Conservation (phyloP, 2,113 vertebrate genomes). For the Myocastor coypus region DNA sequence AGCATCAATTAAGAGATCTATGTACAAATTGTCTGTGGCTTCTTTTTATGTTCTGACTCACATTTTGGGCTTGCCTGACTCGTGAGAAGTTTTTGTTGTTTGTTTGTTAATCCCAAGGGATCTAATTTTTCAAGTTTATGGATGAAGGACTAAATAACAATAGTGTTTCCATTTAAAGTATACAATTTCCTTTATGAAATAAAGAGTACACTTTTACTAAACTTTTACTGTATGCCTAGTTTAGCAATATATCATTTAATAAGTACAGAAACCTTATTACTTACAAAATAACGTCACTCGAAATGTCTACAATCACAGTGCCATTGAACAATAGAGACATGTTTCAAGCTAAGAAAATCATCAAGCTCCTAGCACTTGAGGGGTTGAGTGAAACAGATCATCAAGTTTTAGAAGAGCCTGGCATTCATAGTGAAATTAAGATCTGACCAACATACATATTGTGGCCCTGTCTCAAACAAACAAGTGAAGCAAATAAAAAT, state of each 20-base stretch:
- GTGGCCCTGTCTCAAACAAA: not conserved
- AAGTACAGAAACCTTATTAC: not conserved
- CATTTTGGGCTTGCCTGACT: not conserved
- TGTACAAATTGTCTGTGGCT: not conserved
- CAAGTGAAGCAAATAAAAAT: not conserved
- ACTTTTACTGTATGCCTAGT: not conserved
- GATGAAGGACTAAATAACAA: not conserved
- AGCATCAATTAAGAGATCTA: not conserved
- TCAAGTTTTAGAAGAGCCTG: too few species aligned
- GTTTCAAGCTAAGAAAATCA: not conserved
- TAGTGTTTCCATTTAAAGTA: not conserved
- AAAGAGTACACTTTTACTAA: not conserved
- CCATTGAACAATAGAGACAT: not conserved
- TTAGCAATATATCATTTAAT: not conserved
- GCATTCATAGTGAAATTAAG: not conserved
- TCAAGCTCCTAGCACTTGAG: not conserved
- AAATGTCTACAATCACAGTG: not conserved
- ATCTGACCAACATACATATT: not conserved
- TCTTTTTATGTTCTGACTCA: not conserved
- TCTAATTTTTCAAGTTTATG: not conserved
- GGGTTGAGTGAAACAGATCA: not conserved
- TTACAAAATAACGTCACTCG: not conserved
- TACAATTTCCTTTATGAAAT: not conserved
- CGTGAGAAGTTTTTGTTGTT: not conserved
- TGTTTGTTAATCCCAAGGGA: not conserved